Conservation (phyloP, 2,797 vertebrate genomes). For the Cryptoblepharus egeriae region DNA sequence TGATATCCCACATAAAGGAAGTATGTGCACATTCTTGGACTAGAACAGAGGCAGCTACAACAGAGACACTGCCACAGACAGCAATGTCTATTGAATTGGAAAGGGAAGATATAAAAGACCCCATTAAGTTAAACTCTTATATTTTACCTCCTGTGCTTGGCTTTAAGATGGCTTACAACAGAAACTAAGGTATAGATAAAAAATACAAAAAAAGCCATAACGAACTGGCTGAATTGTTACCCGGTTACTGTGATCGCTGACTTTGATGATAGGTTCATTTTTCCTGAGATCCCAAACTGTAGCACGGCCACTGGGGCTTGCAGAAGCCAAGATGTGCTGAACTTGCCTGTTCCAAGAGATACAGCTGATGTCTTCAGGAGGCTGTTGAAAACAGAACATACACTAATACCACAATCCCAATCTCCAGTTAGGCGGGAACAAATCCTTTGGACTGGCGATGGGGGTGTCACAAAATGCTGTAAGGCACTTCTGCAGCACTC, state of each 20-base stretch:
- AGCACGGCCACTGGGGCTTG: slow-evolving; percentile 91
- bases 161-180: no score
- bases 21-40: not conserved
- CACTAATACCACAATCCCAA: no score
- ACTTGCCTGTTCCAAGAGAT: slow-evolving; percentile 97
- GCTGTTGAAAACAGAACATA: slow-evolving; percentile 73
- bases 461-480: no score
- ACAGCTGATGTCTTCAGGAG: slow-evolving; percentile 93
- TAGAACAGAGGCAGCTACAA: no score
- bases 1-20: not conserved
- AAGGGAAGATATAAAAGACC: not conserved
- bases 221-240: slow-evolving; percentile 72
- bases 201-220: not conserved
- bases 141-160: no score
- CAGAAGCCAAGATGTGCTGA: slow-evolving; percentile 96
- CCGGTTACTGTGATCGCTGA: slow-evolving; percentile 97
- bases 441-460: no score
- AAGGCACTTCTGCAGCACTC: no score
- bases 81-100: no score
- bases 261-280: slow-evolving; percentile 98
- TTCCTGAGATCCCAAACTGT: slow-evolving; percentile 98
- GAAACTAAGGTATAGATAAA: no score
- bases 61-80: not conserved
- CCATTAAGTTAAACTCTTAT: no score
- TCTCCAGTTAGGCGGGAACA: no score